A percentile compares a stretch with the other conserved stretches of the same genome.
Evolutionary conservation across 2,888 invertebrate genomes (phyloP).

Genomic region (Trimorus sp.): DNA sequence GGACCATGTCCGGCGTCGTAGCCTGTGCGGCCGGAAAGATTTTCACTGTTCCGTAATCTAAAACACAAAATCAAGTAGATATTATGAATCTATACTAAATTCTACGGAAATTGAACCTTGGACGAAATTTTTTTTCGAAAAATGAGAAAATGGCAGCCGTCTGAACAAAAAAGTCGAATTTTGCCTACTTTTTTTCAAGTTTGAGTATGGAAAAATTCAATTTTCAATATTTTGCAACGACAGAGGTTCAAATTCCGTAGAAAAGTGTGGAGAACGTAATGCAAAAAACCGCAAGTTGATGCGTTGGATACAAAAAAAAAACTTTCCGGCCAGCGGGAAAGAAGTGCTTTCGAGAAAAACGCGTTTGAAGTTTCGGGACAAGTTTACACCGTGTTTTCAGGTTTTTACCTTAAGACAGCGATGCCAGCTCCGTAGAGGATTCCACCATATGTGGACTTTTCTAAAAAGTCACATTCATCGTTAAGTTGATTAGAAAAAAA

Average conservation of each 20-base stretch:
- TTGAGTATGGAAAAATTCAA: constrained; percentile 1
- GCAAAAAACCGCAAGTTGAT: constrained; percentile 25
- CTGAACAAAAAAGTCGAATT: constrained; percentile 32
- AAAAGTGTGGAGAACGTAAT: constrained; percentile 23
- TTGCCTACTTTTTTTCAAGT: constrained; percentile 33
- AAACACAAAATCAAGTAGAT: constrained; percentile 20
- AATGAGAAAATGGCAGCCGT: constrained; percentile 34
- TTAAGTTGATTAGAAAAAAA: background rate
- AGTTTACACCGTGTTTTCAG: constrained; percentile 1
- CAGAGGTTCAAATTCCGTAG: constrained; percentile 14
- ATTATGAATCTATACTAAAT: constrained; percentile 22
- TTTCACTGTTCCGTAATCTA: constrained; percentile 6
- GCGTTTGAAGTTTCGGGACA: constrained; percentile 23
- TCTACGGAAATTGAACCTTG: constrained; percentile 13
- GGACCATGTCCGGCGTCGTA: no score
- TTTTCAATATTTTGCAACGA: constrained; percentile 22
- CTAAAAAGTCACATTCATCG: constrained; percentile 6
- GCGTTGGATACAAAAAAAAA: constrained; percentile 22
- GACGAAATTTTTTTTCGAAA: constrained; percentile 11
- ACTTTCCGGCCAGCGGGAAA: constrained; percentile 5
- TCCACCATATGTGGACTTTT: constrained; percentile 9
- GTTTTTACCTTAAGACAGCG: constrained; percentile 17
- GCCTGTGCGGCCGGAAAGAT: constrained; percentile 16
- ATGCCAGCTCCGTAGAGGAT: constrained; percentile 13
- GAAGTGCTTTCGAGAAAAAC: constrained; percentile 30